A percentile compares a stretch with the other conserved stretches of the same genome.
Conservation (phyloP, 2,888 invertebrate genomes). For the Philaethria dido region DNA sequence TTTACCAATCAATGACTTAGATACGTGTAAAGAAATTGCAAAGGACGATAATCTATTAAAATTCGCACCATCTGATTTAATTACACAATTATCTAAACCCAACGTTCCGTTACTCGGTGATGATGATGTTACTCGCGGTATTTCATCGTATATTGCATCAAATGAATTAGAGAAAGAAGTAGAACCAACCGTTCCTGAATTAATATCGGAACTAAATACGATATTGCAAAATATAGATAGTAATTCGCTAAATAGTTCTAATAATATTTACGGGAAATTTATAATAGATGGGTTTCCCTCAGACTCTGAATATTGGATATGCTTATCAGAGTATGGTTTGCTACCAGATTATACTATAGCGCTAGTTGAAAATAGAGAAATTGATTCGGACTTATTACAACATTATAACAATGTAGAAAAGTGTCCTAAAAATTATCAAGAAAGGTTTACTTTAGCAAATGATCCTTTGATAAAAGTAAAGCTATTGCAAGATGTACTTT, state of each 20-base stretch:
- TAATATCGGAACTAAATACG: constrained; percentile 66
- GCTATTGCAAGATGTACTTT: constrained; percentile 48
- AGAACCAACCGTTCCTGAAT: constrained; percentile 69
- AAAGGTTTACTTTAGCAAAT: constrained; percentile 57
- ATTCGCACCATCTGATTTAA: constrained; percentile 69
- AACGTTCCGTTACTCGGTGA: constrained; percentile 71
- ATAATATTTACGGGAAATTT: constrained; percentile 78
- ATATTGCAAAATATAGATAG: constrained; percentile 66
- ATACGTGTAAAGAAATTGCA: constrained; percentile 55
- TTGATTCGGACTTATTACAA: constrained; percentile 61
- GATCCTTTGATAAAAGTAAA: constrained; percentile 67
- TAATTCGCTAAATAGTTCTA: constrained; percentile 50
- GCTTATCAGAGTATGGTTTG: constrained; percentile 68
- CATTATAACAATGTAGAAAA: constrained; percentile 64
- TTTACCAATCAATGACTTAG: constrained; percentile 62
- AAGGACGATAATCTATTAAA: constrained; percentile 50
- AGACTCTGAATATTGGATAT: constrained; percentile 75
- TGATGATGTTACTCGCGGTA: constrained; percentile 70
- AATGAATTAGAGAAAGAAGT: constrained; percentile 73
- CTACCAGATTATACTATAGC: constrained; percentile 83
- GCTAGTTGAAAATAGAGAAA: constrained; percentile 78
- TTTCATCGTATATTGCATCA: constrained; percentile 61
- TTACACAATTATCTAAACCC: constrained; percentile 54
- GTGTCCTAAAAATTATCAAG: constrained; percentile 57
- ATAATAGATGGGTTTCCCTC: constrained; percentile 85